Percentiles rank a stretch among this genome's conserved stretches.
These are phyloP conservation scores for Leptinotarsa haldemani DNA, from an alignment of 2,888 invertebrate species.

Conservation along the genomic window DNA sequence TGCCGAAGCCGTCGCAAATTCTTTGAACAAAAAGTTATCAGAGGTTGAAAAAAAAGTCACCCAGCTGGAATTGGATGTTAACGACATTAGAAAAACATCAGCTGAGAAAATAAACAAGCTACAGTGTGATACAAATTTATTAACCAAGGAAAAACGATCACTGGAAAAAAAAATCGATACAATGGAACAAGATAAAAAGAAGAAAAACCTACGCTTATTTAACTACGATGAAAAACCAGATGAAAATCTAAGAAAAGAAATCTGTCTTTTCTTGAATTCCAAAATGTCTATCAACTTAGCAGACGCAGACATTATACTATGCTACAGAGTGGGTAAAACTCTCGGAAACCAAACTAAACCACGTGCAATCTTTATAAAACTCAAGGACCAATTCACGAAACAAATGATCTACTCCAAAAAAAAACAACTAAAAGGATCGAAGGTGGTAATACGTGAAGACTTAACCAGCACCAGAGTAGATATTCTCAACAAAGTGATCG, in stretches of 20 bases:
- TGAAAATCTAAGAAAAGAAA: conserved; percentile 10
- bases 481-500: conserved; percentile 3
- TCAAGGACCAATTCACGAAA: conserved; percentile 11
- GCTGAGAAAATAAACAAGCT: background rate
- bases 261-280: background rate
- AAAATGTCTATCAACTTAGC: background rate
- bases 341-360: background rate
- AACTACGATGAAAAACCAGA: conserved; percentile 2
- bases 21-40: background rate
- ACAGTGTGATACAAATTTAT: background rate
- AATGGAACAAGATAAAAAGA: conserved; percentile 8
- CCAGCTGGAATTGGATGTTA: background rate
- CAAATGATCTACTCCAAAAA: conserved; percentile 18
- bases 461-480: conserved; percentile 22
- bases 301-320: background rate
- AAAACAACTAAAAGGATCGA: conserved; percentile 31
- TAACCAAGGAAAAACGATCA: background rate
- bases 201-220: conserved; percentile 10
- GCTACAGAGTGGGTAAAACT: conserved; percentile 6
- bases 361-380: background rate
- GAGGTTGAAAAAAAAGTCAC: background rate
- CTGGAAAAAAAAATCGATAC: conserved; percentile 9
- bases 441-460: conserved; percentile 29
- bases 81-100: background rate
- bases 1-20: conserved; percentile 10